A percentile compares a stretch with the other conserved stretches of the same genome.
These are phyloP conservation scores for Sebastolobus altivelis DNA, from an alignment of 2,797 vertebrate genomes.

Conservation along the genomic window DNA sequence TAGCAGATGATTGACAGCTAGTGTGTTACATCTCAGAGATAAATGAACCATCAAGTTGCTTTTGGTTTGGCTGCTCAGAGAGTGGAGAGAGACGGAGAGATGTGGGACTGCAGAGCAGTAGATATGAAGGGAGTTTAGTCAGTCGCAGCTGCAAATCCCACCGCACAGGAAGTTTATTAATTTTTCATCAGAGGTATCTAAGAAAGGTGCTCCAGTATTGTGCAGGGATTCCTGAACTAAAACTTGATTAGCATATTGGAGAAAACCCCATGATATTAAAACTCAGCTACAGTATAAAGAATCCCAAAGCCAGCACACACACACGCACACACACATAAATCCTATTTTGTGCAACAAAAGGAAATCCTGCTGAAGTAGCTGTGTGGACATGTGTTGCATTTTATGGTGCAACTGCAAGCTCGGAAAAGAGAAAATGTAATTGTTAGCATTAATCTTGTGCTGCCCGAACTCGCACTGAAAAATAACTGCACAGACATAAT, in stretches of 20 bases:
- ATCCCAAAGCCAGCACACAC: neutral
- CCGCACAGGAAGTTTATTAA: neutral
- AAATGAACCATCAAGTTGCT: slow-evolving; percentile 17
- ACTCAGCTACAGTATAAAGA: neutral
- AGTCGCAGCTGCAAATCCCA: slow-evolving; percentile 21
- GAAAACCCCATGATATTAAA: slow-evolving; percentile 17
- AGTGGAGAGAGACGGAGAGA: neutral
- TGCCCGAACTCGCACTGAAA: neutral
- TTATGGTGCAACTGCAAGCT: slow-evolving; percentile 11
- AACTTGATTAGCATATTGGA: slow-evolving; percentile 30
- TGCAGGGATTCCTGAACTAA: slow-evolving; percentile 15
- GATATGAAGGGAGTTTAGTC: slow-evolving; percentile 17
- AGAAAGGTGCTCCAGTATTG: slow-evolving; percentile 26
- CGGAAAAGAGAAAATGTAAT: slow-evolving; percentile 39
- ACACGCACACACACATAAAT: slow-evolving; percentile 5
- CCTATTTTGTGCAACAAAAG: slow-evolving; percentile 38
- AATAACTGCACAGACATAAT: slow-evolving; percentile 5
- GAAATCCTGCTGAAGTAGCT: slow-evolving; percentile 35
- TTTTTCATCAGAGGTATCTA: slow-evolving; percentile 34
- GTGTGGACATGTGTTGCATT: slow-evolving; percentile 38
- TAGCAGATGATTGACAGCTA: slow-evolving; percentile 7
- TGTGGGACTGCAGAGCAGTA: neutral
- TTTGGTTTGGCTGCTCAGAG: slow-evolving; percentile 13
- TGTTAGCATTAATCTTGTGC: slow-evolving; percentile 40
- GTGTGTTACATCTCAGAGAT: slow-evolving; percentile 2